Evolutionary conservation across 2,797 vertebrate genomes (phyloP).

Genomic region (Cyprinella venusta): DNA sequence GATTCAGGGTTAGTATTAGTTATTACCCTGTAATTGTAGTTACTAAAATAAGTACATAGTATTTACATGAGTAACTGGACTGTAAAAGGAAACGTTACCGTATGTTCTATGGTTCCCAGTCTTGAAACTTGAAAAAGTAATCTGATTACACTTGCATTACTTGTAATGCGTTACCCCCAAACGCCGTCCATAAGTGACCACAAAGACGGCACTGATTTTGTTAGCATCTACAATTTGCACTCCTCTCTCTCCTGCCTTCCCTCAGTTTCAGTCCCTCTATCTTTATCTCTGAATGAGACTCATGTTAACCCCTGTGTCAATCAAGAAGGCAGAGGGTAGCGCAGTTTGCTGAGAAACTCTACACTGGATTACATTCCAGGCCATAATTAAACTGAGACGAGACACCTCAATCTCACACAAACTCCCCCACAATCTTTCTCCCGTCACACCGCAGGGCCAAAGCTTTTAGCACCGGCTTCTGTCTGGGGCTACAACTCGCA

Average conservation of each 20-base stretch:
- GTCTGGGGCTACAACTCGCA: constrained; percentile 27
- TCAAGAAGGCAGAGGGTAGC: constrained; percentile 35
- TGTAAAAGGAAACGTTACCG: too few relatives aligned
- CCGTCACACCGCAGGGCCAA: neutral
- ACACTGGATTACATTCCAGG: constrained; percentile 46
- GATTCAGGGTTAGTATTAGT: too few relatives aligned
- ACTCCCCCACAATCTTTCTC: constrained; percentile 8
- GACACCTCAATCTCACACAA: constrained; percentile 31
- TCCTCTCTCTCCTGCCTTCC: neutral
- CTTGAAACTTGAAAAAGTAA: neutral
- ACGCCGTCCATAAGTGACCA: neutral
- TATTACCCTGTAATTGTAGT: too few relatives aligned
- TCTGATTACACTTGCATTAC: neutral
- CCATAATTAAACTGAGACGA: constrained; percentile 43
- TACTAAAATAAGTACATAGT: too few relatives aligned
- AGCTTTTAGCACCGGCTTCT: constrained; percentile 33
- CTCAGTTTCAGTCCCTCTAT: constrained; percentile 7
- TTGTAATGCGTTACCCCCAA: neutral
- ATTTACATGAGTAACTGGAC: too few relatives aligned
- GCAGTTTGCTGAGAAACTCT: constrained; percentile 14
- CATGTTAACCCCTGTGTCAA: constrained; percentile 29
- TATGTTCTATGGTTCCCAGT: neutral
- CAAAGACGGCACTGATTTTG: neutral
- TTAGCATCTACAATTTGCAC: neutral
- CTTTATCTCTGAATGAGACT: constrained; percentile 17